These are phyloP conservation scores for Tupaia tana DNA, from an alignment of 2,113 vertebrate genomes.

Conservation along the genomic window DNA sequence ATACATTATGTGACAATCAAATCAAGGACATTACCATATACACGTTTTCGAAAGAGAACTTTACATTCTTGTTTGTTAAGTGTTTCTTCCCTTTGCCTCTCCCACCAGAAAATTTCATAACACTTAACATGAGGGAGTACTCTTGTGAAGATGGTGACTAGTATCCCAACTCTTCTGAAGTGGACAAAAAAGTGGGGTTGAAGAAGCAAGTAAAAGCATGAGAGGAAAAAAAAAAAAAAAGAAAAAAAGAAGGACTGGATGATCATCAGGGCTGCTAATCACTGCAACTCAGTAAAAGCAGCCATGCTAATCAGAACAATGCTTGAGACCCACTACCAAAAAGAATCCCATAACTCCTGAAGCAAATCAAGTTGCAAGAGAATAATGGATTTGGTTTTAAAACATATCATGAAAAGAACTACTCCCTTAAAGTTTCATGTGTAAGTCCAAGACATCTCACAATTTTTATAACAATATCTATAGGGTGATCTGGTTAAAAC, in stretches of 20 bases:
- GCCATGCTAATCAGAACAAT: not conserved
- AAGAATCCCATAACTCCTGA: not conserved
- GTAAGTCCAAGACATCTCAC: not conserved
- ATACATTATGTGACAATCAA: too few species aligned
- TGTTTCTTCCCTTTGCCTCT: too few species aligned
- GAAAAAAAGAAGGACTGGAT: not conserved
- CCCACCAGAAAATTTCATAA: not conserved
- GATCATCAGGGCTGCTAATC: not conserved
- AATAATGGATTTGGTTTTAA: not conserved
- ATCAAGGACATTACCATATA: too few species aligned
- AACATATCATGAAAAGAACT: not conserved
- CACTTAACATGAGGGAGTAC: not conserved
- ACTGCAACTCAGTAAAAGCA: not conserved
- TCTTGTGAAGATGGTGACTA: not conserved
- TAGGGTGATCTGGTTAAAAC: not conserved
- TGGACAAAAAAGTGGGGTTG: not conserved
- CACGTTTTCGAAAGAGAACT: too few species aligned
- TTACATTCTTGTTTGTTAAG: too few species aligned
- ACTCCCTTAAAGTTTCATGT: not conserved
- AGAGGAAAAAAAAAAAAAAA: too few species aligned
- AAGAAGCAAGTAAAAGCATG: not conserved
- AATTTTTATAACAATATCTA: slow-evolving; percentile 20
- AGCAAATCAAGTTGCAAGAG: slow-evolving; percentile 31
- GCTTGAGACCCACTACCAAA: not conserved
- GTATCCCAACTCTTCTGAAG: not conserved